These are phyloP conservation scores for Macrochelys suwanniensis DNA, from an alignment of 2,797 vertebrate genomes.

Conservation along the genomic window DNA sequence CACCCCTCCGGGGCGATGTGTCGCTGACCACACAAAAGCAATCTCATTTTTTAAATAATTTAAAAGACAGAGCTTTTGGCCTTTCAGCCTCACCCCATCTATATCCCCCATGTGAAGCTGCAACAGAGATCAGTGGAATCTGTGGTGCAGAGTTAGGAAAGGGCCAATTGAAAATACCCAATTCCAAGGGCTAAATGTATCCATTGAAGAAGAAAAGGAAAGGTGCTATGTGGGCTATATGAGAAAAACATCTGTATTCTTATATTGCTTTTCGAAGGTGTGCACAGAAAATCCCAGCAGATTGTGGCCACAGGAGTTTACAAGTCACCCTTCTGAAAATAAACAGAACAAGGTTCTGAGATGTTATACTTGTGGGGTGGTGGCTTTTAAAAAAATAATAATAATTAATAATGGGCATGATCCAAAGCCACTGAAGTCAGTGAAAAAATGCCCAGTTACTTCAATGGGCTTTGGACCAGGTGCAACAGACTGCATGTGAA, in stretches of 20 bases:
- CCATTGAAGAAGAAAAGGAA: not conserved
- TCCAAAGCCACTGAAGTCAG: not conserved
- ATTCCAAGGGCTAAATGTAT: rapidly evolving
- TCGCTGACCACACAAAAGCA: rapidly evolving
- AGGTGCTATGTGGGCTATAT: not conserved
- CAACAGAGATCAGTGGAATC: not conserved
- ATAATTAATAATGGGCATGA: not conserved
- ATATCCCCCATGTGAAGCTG: not conserved
- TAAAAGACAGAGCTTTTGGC: not conserved
- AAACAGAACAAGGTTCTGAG: not conserved
- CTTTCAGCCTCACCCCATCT: not conserved
- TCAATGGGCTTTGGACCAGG: not conserved
- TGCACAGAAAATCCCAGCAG: not conserved
- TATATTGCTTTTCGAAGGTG: not conserved
- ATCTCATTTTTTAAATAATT: not conserved
- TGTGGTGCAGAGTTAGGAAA: not conserved
- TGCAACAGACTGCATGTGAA: not conserved
- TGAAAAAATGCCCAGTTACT: not conserved
- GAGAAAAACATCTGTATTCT: not conserved
- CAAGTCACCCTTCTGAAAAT: not conserved
- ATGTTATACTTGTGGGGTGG: not conserved
- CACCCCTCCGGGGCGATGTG: not conserved
- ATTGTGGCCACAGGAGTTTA: not conserved
- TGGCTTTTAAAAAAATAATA: not conserved
- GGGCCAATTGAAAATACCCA: not conserved